Base-by-base conservation (phyloP, 2,888 invertebrate species). In the Eupithecia dodoneata region DNA sequence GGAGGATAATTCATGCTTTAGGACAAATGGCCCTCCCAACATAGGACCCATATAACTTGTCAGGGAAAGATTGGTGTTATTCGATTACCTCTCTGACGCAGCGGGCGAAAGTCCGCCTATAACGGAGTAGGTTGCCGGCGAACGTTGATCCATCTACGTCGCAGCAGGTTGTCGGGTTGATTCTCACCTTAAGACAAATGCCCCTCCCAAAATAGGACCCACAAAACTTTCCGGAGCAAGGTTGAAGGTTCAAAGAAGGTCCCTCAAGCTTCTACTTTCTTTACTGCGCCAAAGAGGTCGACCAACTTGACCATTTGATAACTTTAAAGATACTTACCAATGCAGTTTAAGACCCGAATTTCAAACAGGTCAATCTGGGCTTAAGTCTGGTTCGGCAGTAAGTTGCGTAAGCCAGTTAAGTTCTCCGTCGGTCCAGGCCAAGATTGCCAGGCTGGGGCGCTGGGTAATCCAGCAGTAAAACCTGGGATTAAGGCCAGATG, bases 331-430 rank as follows among this genome's bases (percentile, higher is more conserved):
- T 15, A 6, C 30, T 30, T 30, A 30, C n/a, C 69, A 45, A n/a
- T 69, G 45, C 45, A 69, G n/a, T 69, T 69, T 42, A 45, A 69
- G 1, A 18, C 42, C 10, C n/a, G 45, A 69, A 69, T 42, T 41
- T 47, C n/a, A 41, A 70, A 74, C 69, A 42, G 59, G 71, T 45
- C 65, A 72, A 72, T 71, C 59, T 44, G 4, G 63, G 75, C 41
- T 74, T 73, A 74, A 41, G 71, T 52, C 72, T 69, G 71, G 70
- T 49, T 49, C 72, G 71, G 73, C 75, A 69, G 74, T 74, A 72
- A 78, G 72, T 78, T 69, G 71, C 44, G 49, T 74, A 76, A 78
- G 73, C 78, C 52, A 71, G 69, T 63, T 72, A 74, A 76, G 71
- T 72, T 74, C 49, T 30, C 69, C 55, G 73, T 67, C 59, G 69